Conservation (phyloP, 2,113 vertebrate species). For the Amphiprion ocellaris region DNA sequence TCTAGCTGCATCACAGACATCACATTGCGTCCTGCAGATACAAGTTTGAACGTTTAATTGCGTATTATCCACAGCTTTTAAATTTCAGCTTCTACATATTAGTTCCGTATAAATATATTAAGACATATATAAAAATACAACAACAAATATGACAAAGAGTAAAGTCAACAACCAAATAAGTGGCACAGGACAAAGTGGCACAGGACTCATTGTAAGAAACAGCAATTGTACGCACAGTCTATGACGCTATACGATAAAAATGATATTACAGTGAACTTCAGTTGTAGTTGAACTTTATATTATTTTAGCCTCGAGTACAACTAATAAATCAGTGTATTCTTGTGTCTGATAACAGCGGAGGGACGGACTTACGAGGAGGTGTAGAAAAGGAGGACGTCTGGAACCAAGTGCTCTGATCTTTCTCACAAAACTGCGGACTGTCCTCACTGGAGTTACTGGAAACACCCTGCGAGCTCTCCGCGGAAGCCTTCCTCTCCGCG, state of each 20-base stretch:
- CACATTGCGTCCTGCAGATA: neutral
- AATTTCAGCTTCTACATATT: neutral
- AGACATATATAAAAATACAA: neutral
- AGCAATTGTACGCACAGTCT: neutral
- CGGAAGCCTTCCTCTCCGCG: constrained; percentile 71
- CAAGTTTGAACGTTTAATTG: neutral
- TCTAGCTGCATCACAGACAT: neutral
- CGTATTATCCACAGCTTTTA: neutral
- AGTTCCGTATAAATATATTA: neutral
- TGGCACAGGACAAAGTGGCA: too few relatives aligned
- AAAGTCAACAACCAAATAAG: too few relatives aligned
- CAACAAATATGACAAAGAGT: neutral
- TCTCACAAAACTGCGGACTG: constrained; percentile 78
- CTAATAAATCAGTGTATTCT: neutral
- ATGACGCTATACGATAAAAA: neutral
- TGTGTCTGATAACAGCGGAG: constrained; percentile 13
- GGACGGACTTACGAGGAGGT: constrained; percentile 82
- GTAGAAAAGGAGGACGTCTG: constrained; percentile 80
- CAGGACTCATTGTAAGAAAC: too few relatives aligned
- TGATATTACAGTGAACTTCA: neutral
- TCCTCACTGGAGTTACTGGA: constrained; percentile 74
- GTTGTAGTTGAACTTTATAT: neutral
- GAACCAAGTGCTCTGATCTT: constrained; percentile 83
- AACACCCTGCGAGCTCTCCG: constrained; percentile 73
- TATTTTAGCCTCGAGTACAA: neutral